Percentiles rank a stretch among this genome's conserved stretches.
Conservation (phyloP, 53 echinoderm and acorn worm genomes). For the Crossaster papposus region DNA sequence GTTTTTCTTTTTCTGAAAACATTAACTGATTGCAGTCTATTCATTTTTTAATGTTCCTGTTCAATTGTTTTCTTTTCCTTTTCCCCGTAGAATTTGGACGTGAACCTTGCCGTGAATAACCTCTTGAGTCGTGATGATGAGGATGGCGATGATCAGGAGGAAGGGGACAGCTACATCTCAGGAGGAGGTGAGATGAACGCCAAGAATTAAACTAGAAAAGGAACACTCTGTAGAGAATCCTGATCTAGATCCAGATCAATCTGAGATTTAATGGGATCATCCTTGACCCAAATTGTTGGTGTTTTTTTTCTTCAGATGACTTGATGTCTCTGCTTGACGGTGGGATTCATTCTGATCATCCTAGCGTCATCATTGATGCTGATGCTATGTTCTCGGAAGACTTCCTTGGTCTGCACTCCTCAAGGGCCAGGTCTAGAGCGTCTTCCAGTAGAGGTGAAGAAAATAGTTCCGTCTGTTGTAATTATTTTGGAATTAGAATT, state of each 20-base stretch:
- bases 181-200: slow-evolving; percentile 71
- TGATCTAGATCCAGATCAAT: too few species aligned
- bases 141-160: slow-evolving; percentile 93
- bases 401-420: slow-evolving; percentile 82
- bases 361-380: slow-evolving; percentile 99
- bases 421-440: slow-evolving; percentile 82
- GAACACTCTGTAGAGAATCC: too few species aligned
- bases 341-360: slow-evolving; percentile 93
- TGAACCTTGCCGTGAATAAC: slow-evolving; percentile 94
- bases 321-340: slow-evolving; percentile 95
- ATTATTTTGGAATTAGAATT: too few species aligned
- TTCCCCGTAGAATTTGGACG: slow-evolving; percentile 82
- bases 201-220: not conserved
- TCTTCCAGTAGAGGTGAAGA: slow-evolving; percentile 78
- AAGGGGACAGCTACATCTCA: slow-evolving; percentile 91
- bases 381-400: slow-evolving; percentile 99
- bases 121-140: slow-evolving; percentile 95
- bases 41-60: too few species aligned
- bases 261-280: too few species aligned
- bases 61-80: too few species aligned
- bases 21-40: too few species aligned
- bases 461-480: too few species aligned
- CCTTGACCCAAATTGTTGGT: too few species aligned
- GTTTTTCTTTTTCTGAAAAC: too few species aligned
- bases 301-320: slow-evolving; percentile 79